Conservation (phyloP, 2,888 invertebrate species). For the Aleiodes testaceus region DNA sequence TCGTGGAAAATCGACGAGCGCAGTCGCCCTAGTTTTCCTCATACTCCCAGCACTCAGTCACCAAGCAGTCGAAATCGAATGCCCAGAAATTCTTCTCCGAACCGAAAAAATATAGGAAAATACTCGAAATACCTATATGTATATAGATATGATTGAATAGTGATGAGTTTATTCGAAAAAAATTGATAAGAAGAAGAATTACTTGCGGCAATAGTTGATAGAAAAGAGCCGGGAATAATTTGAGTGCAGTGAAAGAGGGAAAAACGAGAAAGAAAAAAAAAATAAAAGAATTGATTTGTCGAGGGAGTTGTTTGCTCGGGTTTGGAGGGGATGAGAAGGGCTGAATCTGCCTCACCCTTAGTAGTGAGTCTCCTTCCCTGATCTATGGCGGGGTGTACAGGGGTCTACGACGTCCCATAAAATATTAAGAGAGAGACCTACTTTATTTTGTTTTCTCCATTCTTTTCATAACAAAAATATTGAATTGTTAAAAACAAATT, state of each 20-base stretch:
- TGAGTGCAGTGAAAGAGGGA: conserved; percentile 17
- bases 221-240: not conserved
- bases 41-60: conserved; percentile 2
- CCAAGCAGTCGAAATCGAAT: conserved; percentile 14
- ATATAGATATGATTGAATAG: not conserved
- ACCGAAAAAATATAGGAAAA: not conserved
- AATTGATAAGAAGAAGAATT: not conserved
- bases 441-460: not conserved
- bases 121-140: not conserved
- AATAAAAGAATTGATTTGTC: conserved; percentile 28
- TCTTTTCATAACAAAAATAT: not conserved
- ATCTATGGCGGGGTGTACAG: conserved; percentile 46
- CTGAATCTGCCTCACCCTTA: conserved; percentile 62
- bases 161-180: not conserved
- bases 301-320: conserved; percentile 4
- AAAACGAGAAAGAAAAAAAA: conserved; percentile 18
- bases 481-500: no score
- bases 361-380: conserved; percentile 45
- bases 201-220: conserved; percentile 1
- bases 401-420: conserved; percentile 64
- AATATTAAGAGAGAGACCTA: conserved; percentile 15
- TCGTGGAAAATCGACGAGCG: conserved; percentile 21
- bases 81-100: not conserved
- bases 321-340: conserved; percentile 51
- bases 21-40: conserved; percentile 38